Conservation (phyloP, 92 coral and sea anemone genomes). For the Epizoanthus ramosus region DNA sequence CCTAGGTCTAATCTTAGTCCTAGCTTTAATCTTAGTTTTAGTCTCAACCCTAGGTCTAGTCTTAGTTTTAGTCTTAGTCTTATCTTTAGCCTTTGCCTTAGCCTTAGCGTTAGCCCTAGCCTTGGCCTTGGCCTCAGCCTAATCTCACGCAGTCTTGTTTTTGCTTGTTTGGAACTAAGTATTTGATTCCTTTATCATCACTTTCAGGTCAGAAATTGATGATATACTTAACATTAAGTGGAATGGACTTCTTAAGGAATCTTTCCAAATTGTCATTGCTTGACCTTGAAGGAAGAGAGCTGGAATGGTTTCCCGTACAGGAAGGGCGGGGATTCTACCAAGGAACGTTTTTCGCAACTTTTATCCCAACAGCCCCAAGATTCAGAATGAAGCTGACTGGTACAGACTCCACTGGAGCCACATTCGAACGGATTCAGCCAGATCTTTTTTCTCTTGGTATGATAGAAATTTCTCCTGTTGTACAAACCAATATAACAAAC, state of each 20-base stretch:
- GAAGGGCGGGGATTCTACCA: slow-evolving; percentile 62
- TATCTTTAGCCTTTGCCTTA: no score
- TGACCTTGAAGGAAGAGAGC: slow-evolving; percentile 37
- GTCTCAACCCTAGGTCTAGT: no score
- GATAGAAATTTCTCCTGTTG: neutral
- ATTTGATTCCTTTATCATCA: neutral
- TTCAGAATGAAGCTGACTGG: slow-evolving; percentile 54
- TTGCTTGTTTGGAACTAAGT: no score
- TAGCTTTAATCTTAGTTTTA: no score
- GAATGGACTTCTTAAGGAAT: slow-evolving; percentile 12
- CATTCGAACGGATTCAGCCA: slow-evolving; percentile 50
- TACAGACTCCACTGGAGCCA: slow-evolving; percentile 30
- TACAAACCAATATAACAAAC: neutral
- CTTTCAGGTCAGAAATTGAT: slow-evolving; percentile 25
- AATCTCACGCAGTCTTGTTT: no score
- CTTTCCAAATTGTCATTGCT: slow-evolving; percentile 34
- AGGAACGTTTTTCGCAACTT: slow-evolving; percentile 44
- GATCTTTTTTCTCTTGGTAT: slow-evolving; percentile 31
- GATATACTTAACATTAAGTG: slow-evolving; percentile 29
- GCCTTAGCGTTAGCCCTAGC: no score
- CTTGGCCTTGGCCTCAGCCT: no score
- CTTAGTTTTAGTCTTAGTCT: no score
- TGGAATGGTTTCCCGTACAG: slow-evolving; percentile 51
- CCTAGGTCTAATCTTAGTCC: no score
- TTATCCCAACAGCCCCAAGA: slow-evolving; percentile 34